phyloP scores from a whole-genome alignment of 1,140 invertebrate species.

The Daktulosphaira vitifoliae region DNA sequence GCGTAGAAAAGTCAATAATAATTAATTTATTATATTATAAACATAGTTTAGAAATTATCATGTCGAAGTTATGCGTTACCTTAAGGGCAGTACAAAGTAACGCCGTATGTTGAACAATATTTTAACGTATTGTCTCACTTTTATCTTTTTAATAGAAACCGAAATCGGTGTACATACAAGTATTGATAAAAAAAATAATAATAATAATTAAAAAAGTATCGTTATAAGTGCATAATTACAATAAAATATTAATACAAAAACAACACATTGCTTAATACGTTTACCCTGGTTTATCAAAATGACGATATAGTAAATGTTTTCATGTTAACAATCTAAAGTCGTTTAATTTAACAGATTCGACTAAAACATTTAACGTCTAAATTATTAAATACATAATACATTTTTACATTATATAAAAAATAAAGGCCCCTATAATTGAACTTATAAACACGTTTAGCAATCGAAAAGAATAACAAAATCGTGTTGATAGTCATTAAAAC shows the following conservation, averaged over 20 bases:
- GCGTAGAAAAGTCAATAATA: constrained; percentile 24
- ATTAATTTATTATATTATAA: constrained; percentile 8
- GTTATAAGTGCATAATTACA: constrained; percentile 32
- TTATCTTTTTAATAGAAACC: constrained; percentile 20
- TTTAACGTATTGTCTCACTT: constrained; percentile 21
- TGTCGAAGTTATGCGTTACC: not conserved
- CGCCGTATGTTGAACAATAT: constrained; percentile 12
- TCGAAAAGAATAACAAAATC: too few relatives aligned
- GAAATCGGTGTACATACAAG: constrained; percentile 7
- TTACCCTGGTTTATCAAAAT: constrained; percentile 33
- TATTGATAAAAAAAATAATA: constrained; percentile 16
- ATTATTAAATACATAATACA: not conserved
- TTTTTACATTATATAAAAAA: constrained; percentile 25
- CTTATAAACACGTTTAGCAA: constrained; percentile 25
- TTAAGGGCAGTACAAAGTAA: constrained; percentile 28
- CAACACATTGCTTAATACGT: constrained; percentile 34
- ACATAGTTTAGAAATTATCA: constrained; percentile 1
- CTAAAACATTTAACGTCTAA: constrained; percentile 29
- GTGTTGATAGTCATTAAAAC: too few relatives aligned
- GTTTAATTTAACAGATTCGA: constrained; percentile 26
- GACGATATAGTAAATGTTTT: constrained; percentile 31
- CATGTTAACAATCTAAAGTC: constrained; percentile 30
- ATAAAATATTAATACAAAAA: constrained; percentile 33
- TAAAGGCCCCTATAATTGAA: constrained; percentile 32
- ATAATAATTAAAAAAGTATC: constrained; percentile 17